Evolutionary conservation across 1,140 invertebrate species (phyloP).

Genomic region (Globodera ellingtonae): DNA sequence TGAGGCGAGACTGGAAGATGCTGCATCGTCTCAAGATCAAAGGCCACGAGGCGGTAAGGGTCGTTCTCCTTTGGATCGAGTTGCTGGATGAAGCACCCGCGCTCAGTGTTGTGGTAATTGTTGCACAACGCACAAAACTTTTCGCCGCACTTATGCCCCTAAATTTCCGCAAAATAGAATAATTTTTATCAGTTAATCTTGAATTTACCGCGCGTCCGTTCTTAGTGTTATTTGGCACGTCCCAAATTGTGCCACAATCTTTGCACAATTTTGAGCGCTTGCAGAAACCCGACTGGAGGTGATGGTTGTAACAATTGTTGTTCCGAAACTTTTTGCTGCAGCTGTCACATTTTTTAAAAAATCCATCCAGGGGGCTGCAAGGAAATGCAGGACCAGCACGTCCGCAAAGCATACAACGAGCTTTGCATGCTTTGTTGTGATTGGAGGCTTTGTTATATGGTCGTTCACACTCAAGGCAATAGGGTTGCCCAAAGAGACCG

Average conservation of each 20-base stretch:
- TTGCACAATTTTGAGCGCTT: no score
- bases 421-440: neutral
- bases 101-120: neutral
- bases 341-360: neutral
- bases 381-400: neutral
- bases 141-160: neutral
- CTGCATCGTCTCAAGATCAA: slow-evolving; percentile 9
- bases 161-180: no score
- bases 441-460: neutral
- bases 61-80: neutral
- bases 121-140: neutral
- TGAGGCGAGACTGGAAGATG: neutral
- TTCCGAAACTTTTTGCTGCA: neutral
- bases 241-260: neutral
- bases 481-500: neutral
- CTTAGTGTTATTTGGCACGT: neutral
- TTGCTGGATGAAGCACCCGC: neutral
- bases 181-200: no score
- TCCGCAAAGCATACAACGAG: neutral
- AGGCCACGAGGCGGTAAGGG: neutral
- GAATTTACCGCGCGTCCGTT: neutral
- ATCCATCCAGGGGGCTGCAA: neutral
- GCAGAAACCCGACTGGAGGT: neutral
- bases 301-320: neutral
- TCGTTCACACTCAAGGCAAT: neutral